Base-by-base conservation (phyloP, 1,140 invertebrate species). In the Drosophila nasuta region DNA sequence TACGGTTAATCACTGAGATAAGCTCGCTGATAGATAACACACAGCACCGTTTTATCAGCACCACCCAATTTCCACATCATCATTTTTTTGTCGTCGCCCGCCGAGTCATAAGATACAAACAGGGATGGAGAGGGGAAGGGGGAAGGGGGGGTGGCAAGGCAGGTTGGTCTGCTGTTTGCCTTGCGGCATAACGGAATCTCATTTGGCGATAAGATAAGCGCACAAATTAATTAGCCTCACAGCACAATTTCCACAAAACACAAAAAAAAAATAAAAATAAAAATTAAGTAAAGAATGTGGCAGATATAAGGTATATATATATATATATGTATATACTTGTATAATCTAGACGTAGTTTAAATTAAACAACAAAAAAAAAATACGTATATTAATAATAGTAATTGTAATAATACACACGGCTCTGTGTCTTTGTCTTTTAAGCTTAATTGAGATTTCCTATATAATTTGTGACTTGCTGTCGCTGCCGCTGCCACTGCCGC, bases 361-460 rank as follows among this genome's bases (percentile, higher is more conserved):
- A 15, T 54, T 54, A 54, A 54, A 15, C 54, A 41, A 57, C 28
- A 13, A 43, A 43, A 63, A 48, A 15, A 57, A 57, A 57, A 41
- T 38, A 41, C 7, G 5, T 25, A 49, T 49, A 20, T 25, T 49
- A 49, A 63, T 20, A 64, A 52, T 51, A 41, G 33, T 41, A 48
- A 64, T 58, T 17, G 10, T 59, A 30, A 72, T 71, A 72, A 33
- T 41, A 65, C 38, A 68, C 56, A 68, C n/a, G 33, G 66, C 46
- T 10, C 66, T 13, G 41, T 30, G 2, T 5, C 11, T 10, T 17
- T 57, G 48, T 63, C 17, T 67, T 68, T 48, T 74, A 75, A 52
- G 52, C 69, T 88, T 83, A 70, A 78, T 83, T 88, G 83, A 88
- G 83, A 88, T 88, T 88, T 88, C 67, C 74, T 75, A 89, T 77